Percentiles rank a stretch among this genome's conserved stretches.
Conservation (phyloP, 1,140 invertebrate genomes). For the Cardiocondyla obscurior region DNA sequence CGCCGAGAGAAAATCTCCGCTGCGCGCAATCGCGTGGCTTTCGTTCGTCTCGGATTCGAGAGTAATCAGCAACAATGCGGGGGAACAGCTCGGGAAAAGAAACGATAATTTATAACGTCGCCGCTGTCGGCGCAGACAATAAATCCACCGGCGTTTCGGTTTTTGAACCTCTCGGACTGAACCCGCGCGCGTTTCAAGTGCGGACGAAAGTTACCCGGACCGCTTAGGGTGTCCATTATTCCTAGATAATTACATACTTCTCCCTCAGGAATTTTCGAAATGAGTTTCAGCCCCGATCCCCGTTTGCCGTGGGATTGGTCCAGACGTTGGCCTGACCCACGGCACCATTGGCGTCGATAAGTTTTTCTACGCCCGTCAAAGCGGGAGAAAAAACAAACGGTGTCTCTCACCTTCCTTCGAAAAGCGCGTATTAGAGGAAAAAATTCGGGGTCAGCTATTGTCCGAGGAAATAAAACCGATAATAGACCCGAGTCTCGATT, state of each 20-base stretch:
- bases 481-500: neutral
- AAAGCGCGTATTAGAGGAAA: neutral
- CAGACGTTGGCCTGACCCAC: neutral
- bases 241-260: constrained; percentile 75
- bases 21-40: neutral
- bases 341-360: constrained; percentile 14
- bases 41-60: neutral
- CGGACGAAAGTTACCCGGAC: constrained; percentile 65
- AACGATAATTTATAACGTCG: constrained; percentile 64
- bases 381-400: neutral
- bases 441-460: neutral
- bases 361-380: constrained; percentile 12
- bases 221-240: constrained; percentile 76
- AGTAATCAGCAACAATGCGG: neutral
- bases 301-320: constrained; percentile 7
- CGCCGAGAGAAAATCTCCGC: neutral
- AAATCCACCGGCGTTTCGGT: constrained; percentile 50
- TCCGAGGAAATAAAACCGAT: constrained; percentile 12
- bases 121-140: constrained; percentile 57
- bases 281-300: constrained; percentile 64
- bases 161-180: neutral
- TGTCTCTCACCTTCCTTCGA: neutral
- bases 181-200: neutral
- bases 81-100: constrained; percentile 28
- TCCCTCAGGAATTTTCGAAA: constrained; percentile 76